Conservation (phyloP, 2,888 invertebrate species). For the Heliconius aoede region DNA sequence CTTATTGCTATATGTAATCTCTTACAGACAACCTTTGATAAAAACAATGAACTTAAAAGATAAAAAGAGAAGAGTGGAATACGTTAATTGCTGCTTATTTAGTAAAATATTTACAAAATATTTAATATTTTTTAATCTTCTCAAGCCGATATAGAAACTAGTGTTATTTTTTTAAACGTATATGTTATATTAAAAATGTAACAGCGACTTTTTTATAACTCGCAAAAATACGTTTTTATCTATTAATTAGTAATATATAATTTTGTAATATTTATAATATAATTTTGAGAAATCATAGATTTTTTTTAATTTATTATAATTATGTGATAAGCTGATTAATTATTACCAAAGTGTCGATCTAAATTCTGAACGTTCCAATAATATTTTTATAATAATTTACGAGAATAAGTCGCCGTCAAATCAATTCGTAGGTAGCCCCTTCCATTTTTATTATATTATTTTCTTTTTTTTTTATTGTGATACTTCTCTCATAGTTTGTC, state of each 20-base stretch:
- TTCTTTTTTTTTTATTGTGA: background rate
- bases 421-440: background rate
- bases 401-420: background rate
- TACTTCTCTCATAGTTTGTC: conserved; percentile 4
- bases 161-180: background rate
- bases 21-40: too few species aligned
- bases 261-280: too few species aligned
- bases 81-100: conserved; percentile 12
- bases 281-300: too few species aligned
- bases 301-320: too few species aligned
- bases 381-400: background rate
- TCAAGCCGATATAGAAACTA: conserved; percentile 2
- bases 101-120: conserved; percentile 10
- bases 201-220: background rate
- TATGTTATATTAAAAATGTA: background rate
- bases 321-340: too few species aligned
- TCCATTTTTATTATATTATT: background rate
- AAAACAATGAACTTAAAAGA: too few species aligned
- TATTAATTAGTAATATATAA: background rate
- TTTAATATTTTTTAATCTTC: conserved; percentile 7
- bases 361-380: background rate
- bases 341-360: background rate
- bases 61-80: too few species aligned
- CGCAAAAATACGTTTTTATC: background rate
- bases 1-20: too few species aligned